phyloP scores from a whole-genome alignment of 2,113 vertebrate species.

The Orientallactaga bullata region DNA sequence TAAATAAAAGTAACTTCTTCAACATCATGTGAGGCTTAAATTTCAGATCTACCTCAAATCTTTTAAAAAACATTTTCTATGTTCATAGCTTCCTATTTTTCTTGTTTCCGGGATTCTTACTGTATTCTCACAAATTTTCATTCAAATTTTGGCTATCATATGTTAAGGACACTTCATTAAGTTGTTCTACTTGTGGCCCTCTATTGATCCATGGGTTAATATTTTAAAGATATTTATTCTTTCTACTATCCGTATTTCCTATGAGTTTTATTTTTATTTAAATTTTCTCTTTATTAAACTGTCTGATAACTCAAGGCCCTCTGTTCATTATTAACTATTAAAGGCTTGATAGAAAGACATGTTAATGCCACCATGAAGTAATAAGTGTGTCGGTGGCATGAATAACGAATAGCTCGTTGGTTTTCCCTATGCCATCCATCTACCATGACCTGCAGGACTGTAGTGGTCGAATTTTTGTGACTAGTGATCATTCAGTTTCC shows the following conservation, averaged over 20 bases:
- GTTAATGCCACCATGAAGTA: not conserved
- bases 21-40: not conserved
- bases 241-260: not conserved
- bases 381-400: not conserved
- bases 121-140: not conserved
- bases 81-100: not conserved
- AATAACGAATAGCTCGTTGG: not conserved
- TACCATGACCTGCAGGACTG: not conserved
- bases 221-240: conserved; percentile 14
- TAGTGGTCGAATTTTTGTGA: not conserved
- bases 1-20: not conserved
- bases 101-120: conserved; percentile 3
- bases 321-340: not conserved
- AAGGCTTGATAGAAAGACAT: not conserved
- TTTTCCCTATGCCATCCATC: not conserved
- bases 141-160: conserved; percentile 3
- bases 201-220: not conserved
- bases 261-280: not conserved
- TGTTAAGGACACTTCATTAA: not conserved
- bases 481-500: not conserved
- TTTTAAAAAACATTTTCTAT: not conserved
- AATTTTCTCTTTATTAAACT: conserved; percentile 14
- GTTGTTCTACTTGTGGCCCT: not conserved
- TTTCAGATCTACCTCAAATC: not conserved
- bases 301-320: not conserved